Percentiles rank a stretch among this genome's conserved stretches.
Evolutionary conservation across 2,797 vertebrate species (phyloP).

Genomic region (Labroides dimidiatus): DNA sequence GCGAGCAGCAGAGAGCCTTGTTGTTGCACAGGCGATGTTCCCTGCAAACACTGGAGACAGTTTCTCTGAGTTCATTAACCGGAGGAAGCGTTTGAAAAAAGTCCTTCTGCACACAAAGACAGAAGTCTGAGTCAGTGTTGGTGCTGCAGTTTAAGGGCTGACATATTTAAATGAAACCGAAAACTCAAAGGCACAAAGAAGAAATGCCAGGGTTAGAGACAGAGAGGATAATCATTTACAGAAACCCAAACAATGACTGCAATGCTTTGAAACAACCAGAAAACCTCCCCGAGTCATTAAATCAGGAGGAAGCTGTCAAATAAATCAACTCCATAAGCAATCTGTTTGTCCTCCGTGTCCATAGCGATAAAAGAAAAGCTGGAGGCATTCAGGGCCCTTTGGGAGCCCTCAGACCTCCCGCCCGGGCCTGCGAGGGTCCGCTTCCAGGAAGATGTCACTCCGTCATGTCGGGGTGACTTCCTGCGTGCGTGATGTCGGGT

Average conservation of each 20-base stretch:
- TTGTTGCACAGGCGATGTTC: conserved; percentile 2
- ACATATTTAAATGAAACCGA: not conserved
- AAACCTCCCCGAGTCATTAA: conserved; percentile 26
- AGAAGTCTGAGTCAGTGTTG: not conserved
- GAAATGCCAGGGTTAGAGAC: not conserved
- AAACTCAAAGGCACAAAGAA: conserved; percentile 12
- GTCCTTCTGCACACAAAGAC: not conserved
- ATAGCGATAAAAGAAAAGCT: conserved; percentile 7
- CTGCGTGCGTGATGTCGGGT: conserved; percentile 38
- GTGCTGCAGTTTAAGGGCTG: not conserved
- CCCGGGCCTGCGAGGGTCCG: conserved; percentile 20
- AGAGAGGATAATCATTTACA: conserved; percentile 21
- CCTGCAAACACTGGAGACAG: not conserved
- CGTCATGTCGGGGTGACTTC: conserved; percentile 33
- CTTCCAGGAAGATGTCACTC: conserved; percentile 45
- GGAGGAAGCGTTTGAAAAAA: not conserved
- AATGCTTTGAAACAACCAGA: conserved; percentile 8
- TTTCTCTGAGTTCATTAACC: conserved; percentile 11
- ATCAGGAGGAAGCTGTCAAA: not conserved
- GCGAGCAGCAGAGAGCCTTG: not conserved
- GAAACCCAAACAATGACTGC: conserved; percentile 16
- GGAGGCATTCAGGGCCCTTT: conserved; percentile 18
- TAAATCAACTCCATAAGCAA: not conserved
- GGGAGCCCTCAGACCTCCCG: conserved; percentile 22
- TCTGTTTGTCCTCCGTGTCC: conserved; percentile 12